Percentiles rank a stretch among this genome's conserved stretches.
Conservation (phyloP, 2,888 invertebrate genomes). For the Harpalus rufipes region DNA sequence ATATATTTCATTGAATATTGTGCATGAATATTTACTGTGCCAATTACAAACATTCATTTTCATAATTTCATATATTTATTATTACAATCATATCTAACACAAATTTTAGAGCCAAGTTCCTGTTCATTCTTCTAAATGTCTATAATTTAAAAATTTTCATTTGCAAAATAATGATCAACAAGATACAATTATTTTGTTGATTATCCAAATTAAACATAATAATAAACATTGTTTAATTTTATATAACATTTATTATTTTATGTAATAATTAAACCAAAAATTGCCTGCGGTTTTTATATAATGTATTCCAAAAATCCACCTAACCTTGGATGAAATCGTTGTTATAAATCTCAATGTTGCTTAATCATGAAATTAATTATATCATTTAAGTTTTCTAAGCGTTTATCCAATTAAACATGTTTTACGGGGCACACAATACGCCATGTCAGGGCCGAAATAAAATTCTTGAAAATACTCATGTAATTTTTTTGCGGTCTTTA, state of each 20-base stretch:
- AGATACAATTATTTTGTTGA: conserved; percentile 14
- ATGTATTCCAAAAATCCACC: conserved; percentile 13
- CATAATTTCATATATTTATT: background rate
- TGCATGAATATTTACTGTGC: background rate
- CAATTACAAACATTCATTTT: background rate
- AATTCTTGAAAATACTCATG: too few species aligned
- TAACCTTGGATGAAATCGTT: conserved; percentile 24
- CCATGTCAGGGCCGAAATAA: background rate
- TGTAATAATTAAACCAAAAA: conserved; percentile 4
- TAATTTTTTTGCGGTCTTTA: too few species aligned
- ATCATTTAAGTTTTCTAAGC: conserved; percentile 53
- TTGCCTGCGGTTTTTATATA: conserved; percentile 2
- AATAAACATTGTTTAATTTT: conserved; percentile 25
- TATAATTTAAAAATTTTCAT: conserved; percentile 21
- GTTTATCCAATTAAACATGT: conserved; percentile 63
- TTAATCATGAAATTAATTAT: conserved; percentile 62
- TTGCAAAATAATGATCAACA: conserved; percentile 25
- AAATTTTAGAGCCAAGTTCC: background rate
- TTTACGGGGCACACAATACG: conserved; percentile 42
- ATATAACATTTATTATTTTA: background rate
- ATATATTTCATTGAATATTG: too few species aligned
- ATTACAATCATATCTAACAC: background rate
- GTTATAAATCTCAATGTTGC: conserved; percentile 51
- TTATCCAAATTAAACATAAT: conserved; percentile 6
- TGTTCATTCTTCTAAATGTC: conserved; percentile 19